These are phyloP conservation scores for Holcopasites calliopsidis DNA, from an alignment of 1,140 invertebrate genomes.

Conservation along the genomic window DNA sequence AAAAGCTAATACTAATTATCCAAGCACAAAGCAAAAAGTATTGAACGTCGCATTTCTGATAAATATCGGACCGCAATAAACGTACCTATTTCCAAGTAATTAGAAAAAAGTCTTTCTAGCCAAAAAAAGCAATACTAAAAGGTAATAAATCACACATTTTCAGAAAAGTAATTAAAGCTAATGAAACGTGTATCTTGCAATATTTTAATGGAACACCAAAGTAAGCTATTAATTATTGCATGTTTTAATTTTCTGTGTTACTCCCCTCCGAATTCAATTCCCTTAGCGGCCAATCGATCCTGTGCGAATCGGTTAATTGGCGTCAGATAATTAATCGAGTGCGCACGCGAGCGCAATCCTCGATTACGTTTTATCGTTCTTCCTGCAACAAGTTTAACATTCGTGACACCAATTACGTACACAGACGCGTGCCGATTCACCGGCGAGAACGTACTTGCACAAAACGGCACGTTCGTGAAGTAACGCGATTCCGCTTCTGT, in stretches of 20 bases:
- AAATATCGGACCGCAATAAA: no score
- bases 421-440: neutral
- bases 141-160: no score
- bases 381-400: neutral
- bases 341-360: neutral
- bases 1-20: no score
- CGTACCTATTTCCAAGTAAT: no score
- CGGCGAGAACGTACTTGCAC: neutral
- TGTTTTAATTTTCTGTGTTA: neutral
- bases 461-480: neutral
- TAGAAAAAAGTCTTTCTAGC: no score
- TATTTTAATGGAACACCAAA: no score
- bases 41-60: no score
- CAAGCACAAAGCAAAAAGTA: no score
- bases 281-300: neutral
- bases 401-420: conserved; percentile 30
- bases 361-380: neutral
- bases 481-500: neutral
- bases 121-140: no score
- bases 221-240: neutral
- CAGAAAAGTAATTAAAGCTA: no score
- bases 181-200: no score
- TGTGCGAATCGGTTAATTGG: neutral
- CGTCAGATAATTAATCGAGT: neutral
- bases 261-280: neutral